Evolutionary conservation across 1,140 invertebrate species (phyloP), one percentile per base, ranked within the genome.

Genomic region (Hyles vespertilio): DNA sequence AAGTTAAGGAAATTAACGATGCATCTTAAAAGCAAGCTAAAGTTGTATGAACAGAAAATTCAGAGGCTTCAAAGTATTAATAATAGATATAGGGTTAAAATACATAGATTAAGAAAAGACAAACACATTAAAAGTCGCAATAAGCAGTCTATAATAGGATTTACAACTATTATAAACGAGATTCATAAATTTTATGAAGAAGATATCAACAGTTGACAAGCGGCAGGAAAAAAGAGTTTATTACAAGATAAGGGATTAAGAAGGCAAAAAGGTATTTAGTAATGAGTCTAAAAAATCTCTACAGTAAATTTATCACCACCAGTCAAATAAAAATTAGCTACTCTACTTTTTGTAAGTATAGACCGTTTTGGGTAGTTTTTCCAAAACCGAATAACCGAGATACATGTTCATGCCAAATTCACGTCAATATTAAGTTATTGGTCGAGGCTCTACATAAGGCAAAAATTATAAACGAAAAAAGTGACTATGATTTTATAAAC

Each of bases 291-390:
- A 22, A 51, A 51, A 12, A 10, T 51, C 22, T 51, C 22, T 10
- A 51, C 8, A 8, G 8, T 40, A 40, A 40, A 40, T 40, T 40
- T 40, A 40, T 40, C 4, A 40, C 36, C 4, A 40, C 5, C 8
- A 40, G 5, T 5, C 4, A 8, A 8, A 40, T 40, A 8, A 32
- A 10, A 51, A 32, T 63, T 7, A 63, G 58, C 60, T 61, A 66
- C 51, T 66, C 59, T 46, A 57, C 44, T 10, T 67, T 67, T 57
- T 67, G 65, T 10, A 67, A 63, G 57, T 40, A 61, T 12, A 46
- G 59, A 10, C 49, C 12, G 6, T 51, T 12, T 8, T 51, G 49
- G 49, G 22, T 33, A 51, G 10, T 51, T 6, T 56, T 51, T 36
- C 59, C 59, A 32, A 58, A 50, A 9, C 43, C 47, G 32, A 56